phyloP scores from a whole-genome alignment of 2,797 vertebrate genomes.

The Meriones psammophilus region DNA sequence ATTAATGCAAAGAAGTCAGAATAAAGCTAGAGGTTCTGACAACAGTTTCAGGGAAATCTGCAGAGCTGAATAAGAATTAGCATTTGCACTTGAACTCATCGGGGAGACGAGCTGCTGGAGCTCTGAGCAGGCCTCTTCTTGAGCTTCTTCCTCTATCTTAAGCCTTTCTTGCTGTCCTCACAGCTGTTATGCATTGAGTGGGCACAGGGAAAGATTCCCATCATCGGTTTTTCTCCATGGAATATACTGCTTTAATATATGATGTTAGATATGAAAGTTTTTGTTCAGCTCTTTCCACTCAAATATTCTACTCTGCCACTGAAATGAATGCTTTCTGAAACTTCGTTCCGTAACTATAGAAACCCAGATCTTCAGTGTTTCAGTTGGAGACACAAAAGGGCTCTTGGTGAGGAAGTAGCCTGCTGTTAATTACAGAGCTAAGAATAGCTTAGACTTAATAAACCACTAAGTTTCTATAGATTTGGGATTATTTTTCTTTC shows the following conservation, averaged over 20 bases:
- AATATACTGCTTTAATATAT: slow-evolving; percentile 83
- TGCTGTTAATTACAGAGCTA: slow-evolving; percentile 83
- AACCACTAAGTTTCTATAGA: slow-evolving; percentile 59
- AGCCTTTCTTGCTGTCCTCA: slow-evolving; percentile 59
- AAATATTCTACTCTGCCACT: slow-evolving; percentile 77
- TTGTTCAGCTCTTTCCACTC: slow-evolving; percentile 84
- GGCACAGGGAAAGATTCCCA: slow-evolving; percentile 59
- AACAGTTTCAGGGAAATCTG: slow-evolving; percentile 73
- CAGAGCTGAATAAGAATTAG: slow-evolving; percentile 79
- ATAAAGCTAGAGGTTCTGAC: slow-evolving; percentile 68
- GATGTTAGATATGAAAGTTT: slow-evolving; percentile 80
- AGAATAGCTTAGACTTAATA: slow-evolving; percentile 77
- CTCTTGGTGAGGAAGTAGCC: slow-evolving; percentile 78
- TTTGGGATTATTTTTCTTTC: neutral
- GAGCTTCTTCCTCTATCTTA: slow-evolving; percentile 71
- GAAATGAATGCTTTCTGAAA: slow-evolving; percentile 86
- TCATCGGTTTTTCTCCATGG: slow-evolving; percentile 13
- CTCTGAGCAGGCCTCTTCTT: slow-evolving; percentile 78
- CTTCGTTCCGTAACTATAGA: slow-evolving; percentile 89
- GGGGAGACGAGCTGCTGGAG: slow-evolving; percentile 66
- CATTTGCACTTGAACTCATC: slow-evolving; percentile 79
- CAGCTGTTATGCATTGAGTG: slow-evolving; percentile 60
- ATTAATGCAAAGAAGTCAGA: slow-evolving; percentile 68
- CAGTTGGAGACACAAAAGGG: slow-evolving; percentile 80
- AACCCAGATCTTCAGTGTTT: slow-evolving; percentile 83